Conservation (phyloP, 2,113 vertebrate genomes). For the Gymnorhina tibicen region DNA sequence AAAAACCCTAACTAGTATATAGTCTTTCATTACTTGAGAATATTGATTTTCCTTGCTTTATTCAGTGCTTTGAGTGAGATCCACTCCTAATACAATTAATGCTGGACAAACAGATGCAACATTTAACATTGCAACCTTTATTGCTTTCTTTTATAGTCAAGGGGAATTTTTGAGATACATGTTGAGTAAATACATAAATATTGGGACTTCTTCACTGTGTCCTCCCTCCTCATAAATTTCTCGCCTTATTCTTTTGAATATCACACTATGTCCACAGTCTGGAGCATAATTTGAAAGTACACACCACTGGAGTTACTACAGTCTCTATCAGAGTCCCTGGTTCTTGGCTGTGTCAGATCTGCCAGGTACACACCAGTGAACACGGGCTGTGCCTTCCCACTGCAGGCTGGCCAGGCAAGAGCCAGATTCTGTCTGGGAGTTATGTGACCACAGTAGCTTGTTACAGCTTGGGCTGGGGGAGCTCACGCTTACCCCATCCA, state of each 20-base stretch:
- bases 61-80: neutral
- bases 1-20: neutral
- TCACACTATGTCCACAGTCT: neutral
- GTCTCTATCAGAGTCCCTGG: too few relatives aligned
- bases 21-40: neutral
- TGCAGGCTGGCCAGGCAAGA: neutral
- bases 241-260: neutral
- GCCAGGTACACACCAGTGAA: neutral
- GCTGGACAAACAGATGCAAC: neutral
- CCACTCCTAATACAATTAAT: neutral
- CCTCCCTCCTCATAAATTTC: neutral
- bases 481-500: fast-evolving
- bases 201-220: neutral
- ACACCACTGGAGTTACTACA: neutral
- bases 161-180: neutral
- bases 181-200: neutral
- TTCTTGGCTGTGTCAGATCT: neutral
- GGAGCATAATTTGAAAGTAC: neutral
- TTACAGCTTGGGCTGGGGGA: neutral
- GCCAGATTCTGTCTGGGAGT: neutral
- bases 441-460: fast-evolving
- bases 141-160: neutral
- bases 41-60: neutral
- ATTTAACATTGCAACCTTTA: neutral
- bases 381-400: fast-evolving